Percentiles rank a stretch among this genome's conserved stretches.
These are phyloP conservation scores for Stichopus chloronotus DNA, from an alignment of 35 echinoderm and acorn worm species.

Conservation along the genomic window DNA sequence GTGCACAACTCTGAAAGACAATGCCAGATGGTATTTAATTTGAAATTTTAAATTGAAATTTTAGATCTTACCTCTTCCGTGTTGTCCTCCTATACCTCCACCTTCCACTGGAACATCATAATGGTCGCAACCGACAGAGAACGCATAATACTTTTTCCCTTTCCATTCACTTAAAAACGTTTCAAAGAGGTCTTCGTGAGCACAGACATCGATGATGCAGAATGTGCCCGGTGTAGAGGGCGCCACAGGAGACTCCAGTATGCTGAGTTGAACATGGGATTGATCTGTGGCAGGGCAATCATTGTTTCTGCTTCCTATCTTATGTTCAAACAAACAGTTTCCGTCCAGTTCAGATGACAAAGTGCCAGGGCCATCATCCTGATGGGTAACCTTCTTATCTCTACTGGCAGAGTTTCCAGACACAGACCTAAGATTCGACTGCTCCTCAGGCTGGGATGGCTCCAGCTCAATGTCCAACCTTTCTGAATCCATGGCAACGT, in stretches of 20 bases:
- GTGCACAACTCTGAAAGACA: no score
- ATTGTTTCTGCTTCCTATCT: background rate
- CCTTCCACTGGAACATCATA: conserved; percentile 68
- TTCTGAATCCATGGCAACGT: conserved; percentile 57
- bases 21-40: no score
- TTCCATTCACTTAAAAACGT: conserved; percentile 88
- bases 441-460: background rate
- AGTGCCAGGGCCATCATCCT: background rate
- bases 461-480: conserved; percentile 13
- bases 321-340: background rate
- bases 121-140: conserved; percentile 88
- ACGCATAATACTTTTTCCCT: conserved; percentile 72
- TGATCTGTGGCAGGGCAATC: background rate
- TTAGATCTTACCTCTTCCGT: conserved; percentile 75
- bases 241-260: background rate
- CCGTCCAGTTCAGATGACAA: background rate
- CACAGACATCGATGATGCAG: conserved; percentile 94
- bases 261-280: background rate
- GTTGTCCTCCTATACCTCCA: conserved; percentile 87
- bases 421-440: background rate
- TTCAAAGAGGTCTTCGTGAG: conserved; percentile 76
- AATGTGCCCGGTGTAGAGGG: conserved; percentile 61
- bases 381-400: background rate
- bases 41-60: no score
- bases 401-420: background rate